These are phyloP conservation scores for Anneissia japonica DNA, from an alignment of 35 echinoderm and acorn worm species.

Conservation along the genomic window DNA sequence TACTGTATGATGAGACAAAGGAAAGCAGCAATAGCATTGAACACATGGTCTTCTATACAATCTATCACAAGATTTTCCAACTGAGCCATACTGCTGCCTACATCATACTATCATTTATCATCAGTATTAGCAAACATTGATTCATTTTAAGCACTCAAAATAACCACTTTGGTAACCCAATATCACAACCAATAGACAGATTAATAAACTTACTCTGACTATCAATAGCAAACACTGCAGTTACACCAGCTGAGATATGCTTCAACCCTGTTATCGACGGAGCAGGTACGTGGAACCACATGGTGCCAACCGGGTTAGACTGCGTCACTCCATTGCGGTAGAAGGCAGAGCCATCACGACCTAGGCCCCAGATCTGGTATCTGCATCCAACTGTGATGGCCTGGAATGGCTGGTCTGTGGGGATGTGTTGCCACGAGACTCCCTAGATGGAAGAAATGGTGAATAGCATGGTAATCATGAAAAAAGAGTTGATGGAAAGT, in stretches of 20 bases:
- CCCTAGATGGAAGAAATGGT: constrained; percentile 37
- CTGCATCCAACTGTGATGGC: constrained; percentile 81
- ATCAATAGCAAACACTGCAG: constrained; percentile 74
- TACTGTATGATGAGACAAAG: no score
- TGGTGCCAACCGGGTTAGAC: constrained; percentile 32
- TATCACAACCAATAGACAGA: no score
- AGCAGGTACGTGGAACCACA: constrained; percentile 85
- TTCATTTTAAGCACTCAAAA: no score
- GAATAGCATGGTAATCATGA: no score
- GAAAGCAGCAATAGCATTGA: no score
- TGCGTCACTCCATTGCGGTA: constrained; percentile 66
- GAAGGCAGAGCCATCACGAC: constrained; percentile 86
- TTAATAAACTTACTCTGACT: constrained; percentile 54
- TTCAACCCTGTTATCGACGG: constrained; percentile 62
- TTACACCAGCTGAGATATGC: constrained; percentile 76
- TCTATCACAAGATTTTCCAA: no score
- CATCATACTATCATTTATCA: no score
- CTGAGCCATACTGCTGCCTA: no score
- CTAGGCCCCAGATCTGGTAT: constrained; percentile 80
- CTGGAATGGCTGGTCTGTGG: constrained; percentile 88
- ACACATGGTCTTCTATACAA: no score
- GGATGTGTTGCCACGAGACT: constrained; percentile 71
- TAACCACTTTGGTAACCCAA: not conserved
- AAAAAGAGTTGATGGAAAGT: no score
- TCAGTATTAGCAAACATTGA: no score